phyloP scores from a whole-genome alignment of 2,113 vertebrate genomes.

The Galeopterus variegatus region DNA sequence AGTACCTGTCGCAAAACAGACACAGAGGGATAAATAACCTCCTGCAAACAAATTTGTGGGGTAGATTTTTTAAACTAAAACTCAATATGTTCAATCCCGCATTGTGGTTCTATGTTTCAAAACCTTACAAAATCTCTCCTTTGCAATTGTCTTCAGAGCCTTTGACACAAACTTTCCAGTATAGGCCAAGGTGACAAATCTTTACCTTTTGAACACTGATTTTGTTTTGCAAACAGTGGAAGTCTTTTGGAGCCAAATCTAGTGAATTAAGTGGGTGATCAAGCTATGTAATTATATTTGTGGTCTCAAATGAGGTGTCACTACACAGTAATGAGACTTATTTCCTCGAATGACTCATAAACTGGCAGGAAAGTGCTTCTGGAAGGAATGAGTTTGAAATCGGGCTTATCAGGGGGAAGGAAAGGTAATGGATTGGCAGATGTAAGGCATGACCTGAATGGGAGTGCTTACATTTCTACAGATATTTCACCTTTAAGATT shows the following conservation, averaged over 20 bases:
- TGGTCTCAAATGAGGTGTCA: constrained; percentile 54
- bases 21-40: not conserved
- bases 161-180: not conserved
- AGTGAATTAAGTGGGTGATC: constrained; percentile 35
- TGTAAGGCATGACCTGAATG: not conserved
- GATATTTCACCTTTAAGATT: not conserved
- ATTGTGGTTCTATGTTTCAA: not conserved
- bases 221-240: constrained; percentile 24
- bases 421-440: not conserved
- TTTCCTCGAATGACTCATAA: constrained; percentile 74
- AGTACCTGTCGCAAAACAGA: not conserved
- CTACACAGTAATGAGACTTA: constrained; percentile 69
- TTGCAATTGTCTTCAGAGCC: not conserved
- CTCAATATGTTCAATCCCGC: not conserved
- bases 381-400: constrained; percentile 45
- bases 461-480: not conserved
- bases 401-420: not conserved
- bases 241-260: constrained; percentile 34
- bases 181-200: not conserved
- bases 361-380: constrained; percentile 38
- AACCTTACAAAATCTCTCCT: not conserved
- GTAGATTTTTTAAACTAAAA: not conserved
- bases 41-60: not conserved
- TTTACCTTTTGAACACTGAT: not conserved
- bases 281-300: constrained; percentile 11